These are phyloP conservation scores for Cosmia trapezina DNA, from an alignment of 2,888 invertebrate species.

Conservation along the genomic window DNA sequence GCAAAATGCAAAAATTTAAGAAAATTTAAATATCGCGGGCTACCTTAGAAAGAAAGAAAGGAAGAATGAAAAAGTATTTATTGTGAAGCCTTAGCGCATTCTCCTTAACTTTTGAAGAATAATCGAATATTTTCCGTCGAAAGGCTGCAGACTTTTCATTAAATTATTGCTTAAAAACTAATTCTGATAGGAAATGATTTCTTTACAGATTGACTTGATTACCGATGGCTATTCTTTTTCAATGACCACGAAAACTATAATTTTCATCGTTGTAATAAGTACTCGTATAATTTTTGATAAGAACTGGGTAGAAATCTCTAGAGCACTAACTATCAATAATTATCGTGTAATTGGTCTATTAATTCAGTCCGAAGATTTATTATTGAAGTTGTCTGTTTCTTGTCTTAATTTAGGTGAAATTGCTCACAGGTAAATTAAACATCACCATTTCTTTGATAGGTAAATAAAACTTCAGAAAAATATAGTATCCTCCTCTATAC, in stretches of 20 bases:
- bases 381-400: neutral
- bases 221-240: neutral
- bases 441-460: too few relatives aligned
- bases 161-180: neutral
- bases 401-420: neutral
- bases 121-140: too few relatives aligned
- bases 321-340: neutral
- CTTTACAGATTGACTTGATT: neutral
- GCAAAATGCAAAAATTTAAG: too few relatives aligned
- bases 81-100: too few relatives aligned
- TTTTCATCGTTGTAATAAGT: neutral
- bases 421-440: too few relatives aligned
- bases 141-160: neutral
- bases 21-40: too few relatives aligned
- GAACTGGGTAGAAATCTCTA: neutral
- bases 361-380: conserved; percentile 7
- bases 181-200: neutral
- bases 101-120: neutral
- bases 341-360: neutral
- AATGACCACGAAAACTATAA: neutral
- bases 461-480: too few relatives aligned
- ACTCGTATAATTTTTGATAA: neutral
- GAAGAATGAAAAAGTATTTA: too few relatives aligned
- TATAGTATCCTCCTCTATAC: too few relatives aligned
- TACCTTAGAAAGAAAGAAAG: too few relatives aligned